Base-by-base conservation (phyloP, 2,797 vertebrate species). In the Xenopus petersii region DNA sequence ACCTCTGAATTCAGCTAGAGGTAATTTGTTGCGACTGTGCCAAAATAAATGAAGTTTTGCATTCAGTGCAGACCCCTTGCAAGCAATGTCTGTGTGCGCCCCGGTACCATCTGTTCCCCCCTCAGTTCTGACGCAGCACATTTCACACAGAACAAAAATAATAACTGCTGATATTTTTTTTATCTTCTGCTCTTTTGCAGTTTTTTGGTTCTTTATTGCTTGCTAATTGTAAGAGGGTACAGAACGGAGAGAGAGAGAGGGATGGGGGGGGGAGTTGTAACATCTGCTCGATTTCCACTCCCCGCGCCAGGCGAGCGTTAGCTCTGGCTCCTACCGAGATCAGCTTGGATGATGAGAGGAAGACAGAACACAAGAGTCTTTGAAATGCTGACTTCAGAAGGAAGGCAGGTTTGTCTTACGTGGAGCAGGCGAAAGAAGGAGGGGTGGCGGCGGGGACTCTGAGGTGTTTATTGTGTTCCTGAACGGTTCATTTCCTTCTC, bases 221-320 rank as follows among this genome's bases (percentile, higher is more conserved):
- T 86, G 84, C 87, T 88, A 90, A 89, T 89, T 88, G 87, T 88
- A 79, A 76, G 77, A 87, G 86, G 81, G 81, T 81, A 46, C 13
- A 15, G 64, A 51, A 59, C 4, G n/a, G 62, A 68, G 36, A 26
- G 49, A 58, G 49, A 16, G 54, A 10, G 76, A 87, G 86, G 81
- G 81, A 1, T 21, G 82, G 12, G 62, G 30, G 63, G 9, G 12
- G 15, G 76, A 88, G 85, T 87, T 63, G 78, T 85, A 82, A 92
- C 89, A 91, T 90, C 91, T 92, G 90, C 87, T 89, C 85, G 87
- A 91, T 92, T 91, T 90, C 90, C 90, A 91, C 90, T 92, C 89
- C 87, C 89, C 91, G 88, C 86, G 87, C 88, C 86, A 87, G 88
- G 87, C 86, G 87, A 87, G 87, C 84, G 81, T 87, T 84, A 85